phyloP scores from a whole-genome alignment of 2,797 vertebrate species.

The Coregonus ussuriensis region DNA sequence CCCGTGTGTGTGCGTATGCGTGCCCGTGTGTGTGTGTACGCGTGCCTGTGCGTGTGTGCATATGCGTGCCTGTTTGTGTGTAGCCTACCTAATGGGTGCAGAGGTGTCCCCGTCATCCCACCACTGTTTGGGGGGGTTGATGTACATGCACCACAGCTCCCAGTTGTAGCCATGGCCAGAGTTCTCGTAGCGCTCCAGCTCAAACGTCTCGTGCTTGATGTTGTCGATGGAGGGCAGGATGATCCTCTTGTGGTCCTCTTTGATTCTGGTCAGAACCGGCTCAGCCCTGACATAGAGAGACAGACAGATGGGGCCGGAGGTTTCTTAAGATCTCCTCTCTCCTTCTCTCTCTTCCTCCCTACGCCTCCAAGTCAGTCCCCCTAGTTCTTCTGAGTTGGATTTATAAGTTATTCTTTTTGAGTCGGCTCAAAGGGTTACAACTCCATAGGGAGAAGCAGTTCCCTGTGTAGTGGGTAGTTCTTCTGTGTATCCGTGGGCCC shows the following conservation, averaged over 20 bases:
- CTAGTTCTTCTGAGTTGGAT: constrained; percentile 20
- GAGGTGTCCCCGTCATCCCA: constrained; percentile 93
- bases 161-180: constrained; percentile 95
- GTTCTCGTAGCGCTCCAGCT: constrained; percentile 94
- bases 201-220: constrained; percentile 94
- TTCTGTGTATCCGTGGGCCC: neutral
- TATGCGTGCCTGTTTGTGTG: neutral
- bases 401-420: constrained; percentile 57
- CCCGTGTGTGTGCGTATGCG: neutral
- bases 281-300: constrained; percentile 83
- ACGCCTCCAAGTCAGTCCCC: constrained; percentile 27
- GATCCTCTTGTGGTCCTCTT: constrained; percentile 89
- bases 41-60: neutral
- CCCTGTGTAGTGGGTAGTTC: neutral
- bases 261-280: constrained; percentile 90
- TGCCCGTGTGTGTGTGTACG: neutral
- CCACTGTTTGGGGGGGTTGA: constrained; percentile 95
- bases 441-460: neutral
- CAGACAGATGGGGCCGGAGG: neutral
- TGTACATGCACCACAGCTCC: constrained; percentile 99
- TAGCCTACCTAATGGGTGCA: constrained; percentile 87
- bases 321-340: constrained; percentile 32
- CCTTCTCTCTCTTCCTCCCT: constrained; percentile 32
- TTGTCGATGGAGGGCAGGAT: constrained; percentile 97
- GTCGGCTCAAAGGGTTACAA: neutral